Percentiles rank a stretch among this genome's conserved stretches.
Evolutionary conservation across 2,797 vertebrate genomes (phyloP).

Genomic region (Holocentrus rufus): DNA sequence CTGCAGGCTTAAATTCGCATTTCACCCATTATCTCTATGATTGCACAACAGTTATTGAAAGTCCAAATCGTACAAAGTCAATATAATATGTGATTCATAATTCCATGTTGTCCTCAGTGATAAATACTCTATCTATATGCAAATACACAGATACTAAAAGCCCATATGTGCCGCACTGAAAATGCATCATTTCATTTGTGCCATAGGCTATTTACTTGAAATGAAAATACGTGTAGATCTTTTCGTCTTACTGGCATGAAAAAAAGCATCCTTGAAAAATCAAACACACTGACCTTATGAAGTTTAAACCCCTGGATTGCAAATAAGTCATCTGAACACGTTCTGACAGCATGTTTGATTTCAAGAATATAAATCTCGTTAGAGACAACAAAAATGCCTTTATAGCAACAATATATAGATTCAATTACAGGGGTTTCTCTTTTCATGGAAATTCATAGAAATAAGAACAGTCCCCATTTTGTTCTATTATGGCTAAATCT

Average conservation of each 20-base stretch:
- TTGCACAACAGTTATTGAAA: slow-evolving; percentile 2
- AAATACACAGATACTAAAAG: slow-evolving; percentile 52
- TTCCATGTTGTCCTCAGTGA: slow-evolving; percentile 21
- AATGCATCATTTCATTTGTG: slow-evolving; percentile 49
- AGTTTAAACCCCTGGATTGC: slow-evolving; percentile 6
- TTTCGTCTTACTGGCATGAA: slow-evolving; percentile 23
- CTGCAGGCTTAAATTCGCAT: neutral
- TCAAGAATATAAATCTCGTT: slow-evolving; percentile 10
- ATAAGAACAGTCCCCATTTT: neutral
- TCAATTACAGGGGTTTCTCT: neutral
- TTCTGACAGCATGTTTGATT: slow-evolving; percentile 24
- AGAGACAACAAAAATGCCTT: slow-evolving; percentile 19
- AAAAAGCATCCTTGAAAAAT: neutral
- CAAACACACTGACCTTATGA: slow-evolving; percentile 16
- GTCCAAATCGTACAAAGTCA: slow-evolving; percentile 25
- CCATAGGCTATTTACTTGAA: slow-evolving; percentile 24
- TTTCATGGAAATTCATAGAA: neutral
- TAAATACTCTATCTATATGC: slow-evolving; percentile 68
- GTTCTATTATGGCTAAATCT: neutral
- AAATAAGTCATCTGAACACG: slow-evolving; percentile 54
- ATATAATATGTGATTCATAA: slow-evolving; percentile 25
- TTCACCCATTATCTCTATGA: slow-evolving; percentile 6
- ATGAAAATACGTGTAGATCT: slow-evolving; percentile 28
- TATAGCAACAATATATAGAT: slow-evolving; percentile 8
- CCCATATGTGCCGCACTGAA: slow-evolving; percentile 36